A percentile compares a stretch with the other conserved stretches of the same genome.
phyloP scores from a whole-genome alignment of 2,797 vertebrate genomes.

The Sylvilagus floridanus region DNA sequence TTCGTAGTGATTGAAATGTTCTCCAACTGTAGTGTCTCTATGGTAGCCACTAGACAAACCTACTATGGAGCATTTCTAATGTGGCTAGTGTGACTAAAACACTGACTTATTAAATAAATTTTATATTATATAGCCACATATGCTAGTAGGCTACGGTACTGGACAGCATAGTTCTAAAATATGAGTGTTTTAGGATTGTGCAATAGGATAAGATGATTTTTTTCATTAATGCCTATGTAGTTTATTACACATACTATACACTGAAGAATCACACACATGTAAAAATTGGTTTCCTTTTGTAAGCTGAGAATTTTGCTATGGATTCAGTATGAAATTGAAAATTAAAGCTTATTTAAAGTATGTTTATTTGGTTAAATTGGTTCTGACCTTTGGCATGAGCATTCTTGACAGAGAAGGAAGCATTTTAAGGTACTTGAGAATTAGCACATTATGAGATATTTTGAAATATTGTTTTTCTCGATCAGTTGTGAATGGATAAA shows the following conservation, averaged over 20 bases:
- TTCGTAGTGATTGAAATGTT: background rate
- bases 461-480: constrained; percentile 11
- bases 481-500: constrained; percentile 5
- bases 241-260: background rate
- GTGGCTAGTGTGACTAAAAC: background rate
- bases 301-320: background rate
- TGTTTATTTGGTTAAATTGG: background rate
- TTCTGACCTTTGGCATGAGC: background rate
- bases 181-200: background rate
- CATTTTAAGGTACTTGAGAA: constrained; percentile 30
- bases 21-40: background rate
- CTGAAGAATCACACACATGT: background rate
- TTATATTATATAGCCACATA: background rate
- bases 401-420: background rate
- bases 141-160: background rate
- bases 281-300: background rate
- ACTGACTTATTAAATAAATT: background rate
- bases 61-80: background rate
- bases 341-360: background rate
- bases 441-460: constrained; percentile 6
- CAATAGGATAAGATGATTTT: background rate
- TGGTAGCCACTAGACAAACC: background rate
- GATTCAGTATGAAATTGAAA: background rate
- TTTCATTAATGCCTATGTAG: background rate
- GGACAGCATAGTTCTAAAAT: background rate